These are phyloP conservation scores for Sebastes iracundus DNA, from an alignment of 2,797 vertebrate genomes.

Conservation along the genomic window DNA sequence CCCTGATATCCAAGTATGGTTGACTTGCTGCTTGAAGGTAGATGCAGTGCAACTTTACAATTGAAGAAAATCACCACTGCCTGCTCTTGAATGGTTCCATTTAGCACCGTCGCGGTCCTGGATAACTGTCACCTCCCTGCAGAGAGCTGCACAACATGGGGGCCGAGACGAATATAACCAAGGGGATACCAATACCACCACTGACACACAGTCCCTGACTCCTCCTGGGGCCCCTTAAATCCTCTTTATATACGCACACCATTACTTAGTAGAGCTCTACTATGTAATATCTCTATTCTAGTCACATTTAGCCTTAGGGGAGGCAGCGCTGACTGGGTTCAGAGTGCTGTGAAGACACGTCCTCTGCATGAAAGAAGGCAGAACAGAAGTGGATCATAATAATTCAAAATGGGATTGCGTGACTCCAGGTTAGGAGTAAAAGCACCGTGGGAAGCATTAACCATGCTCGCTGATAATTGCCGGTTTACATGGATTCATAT, in stretches of 20 bases:
- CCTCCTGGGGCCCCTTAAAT: background rate
- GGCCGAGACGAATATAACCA: background rate
- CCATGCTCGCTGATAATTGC: background rate
- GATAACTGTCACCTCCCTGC: conserved; percentile 4
- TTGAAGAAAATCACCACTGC: background rate
- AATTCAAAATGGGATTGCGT: background rate
- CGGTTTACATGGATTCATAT: conserved; percentile 1
- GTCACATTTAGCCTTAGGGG: conserved; percentile 34
- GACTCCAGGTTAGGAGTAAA: conserved; percentile 13
- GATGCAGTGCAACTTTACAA: background rate
- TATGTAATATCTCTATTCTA: conserved; percentile 21
- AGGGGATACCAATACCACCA: background rate
- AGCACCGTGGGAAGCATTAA: background rate
- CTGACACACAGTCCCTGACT: conserved; percentile 3
- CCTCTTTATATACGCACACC: conserved; percentile 1
- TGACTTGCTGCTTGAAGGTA: background rate
- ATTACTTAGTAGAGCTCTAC: conserved; percentile 5
- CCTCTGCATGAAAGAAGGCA: conserved; percentile 4
- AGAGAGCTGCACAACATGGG: background rate
- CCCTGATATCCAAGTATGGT: background rate
- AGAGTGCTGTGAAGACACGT: conserved; percentile 23
- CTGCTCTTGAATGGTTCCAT: background rate
- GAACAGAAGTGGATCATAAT: background rate
- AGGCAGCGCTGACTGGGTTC: background rate
- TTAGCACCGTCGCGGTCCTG: background rate